Evolutionary conservation across 2,888 invertebrate species (phyloP).

Genomic region (Lithophane leautieri): DNA sequence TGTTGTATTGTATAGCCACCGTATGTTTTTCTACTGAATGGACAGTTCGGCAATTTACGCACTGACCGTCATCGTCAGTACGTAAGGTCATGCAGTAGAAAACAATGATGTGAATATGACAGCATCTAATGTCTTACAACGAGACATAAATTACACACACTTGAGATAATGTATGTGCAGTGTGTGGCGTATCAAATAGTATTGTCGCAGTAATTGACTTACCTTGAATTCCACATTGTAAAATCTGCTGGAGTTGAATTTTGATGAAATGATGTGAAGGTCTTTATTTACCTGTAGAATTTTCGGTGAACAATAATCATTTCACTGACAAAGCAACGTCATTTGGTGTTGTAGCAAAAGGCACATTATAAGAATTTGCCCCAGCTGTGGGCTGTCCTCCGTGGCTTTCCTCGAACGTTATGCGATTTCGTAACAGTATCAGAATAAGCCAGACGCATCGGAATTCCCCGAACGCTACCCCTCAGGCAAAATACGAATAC

Average conservation of each 20-base stretch:
- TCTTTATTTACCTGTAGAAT: constrained; percentile 4
- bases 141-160: constrained; percentile 36
- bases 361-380: constrained; percentile 6
- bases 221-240: constrained; percentile 27
- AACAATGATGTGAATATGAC: constrained; percentile 52
- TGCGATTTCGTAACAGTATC: constrained; percentile 47
- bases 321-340: constrained; percentile 3
- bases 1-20: constrained; percentile 48
- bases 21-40: constrained; percentile 51
- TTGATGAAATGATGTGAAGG: constrained; percentile 14
- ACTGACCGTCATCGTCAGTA: constrained; percentile 32
- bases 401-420: constrained; percentile 40
- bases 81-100: constrained; percentile 45
- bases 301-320: neutral
- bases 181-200: constrained; percentile 15
- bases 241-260: constrained; percentile 1
- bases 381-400: constrained; percentile 6
- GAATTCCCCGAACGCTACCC: constrained; percentile 54
- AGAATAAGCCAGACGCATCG: constrained; percentile 38
- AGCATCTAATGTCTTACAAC: constrained; percentile 23
- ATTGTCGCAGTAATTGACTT: constrained; percentile 22
- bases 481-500: constrained; percentile 44
- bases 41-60: constrained; percentile 50
- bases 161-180: constrained; percentile 31
- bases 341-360: constrained; percentile 16